Evolutionary conservation across 1,140 invertebrate genomes (phyloP), one percentile per base, ranked within the genome.

Genomic region (Papilio polyxenes): DNA sequence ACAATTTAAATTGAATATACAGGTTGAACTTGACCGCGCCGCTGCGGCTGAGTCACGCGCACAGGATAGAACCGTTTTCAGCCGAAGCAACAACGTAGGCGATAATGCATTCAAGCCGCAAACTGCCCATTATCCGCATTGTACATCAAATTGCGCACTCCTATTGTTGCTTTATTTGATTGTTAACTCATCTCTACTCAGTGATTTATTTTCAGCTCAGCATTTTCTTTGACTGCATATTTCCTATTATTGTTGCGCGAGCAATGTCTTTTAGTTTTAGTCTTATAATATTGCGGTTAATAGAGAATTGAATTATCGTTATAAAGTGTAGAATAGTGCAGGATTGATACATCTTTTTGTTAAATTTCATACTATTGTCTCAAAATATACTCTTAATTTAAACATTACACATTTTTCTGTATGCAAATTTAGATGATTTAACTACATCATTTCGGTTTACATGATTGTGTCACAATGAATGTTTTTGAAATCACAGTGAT

Each of bases 401-500:
- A 20, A 62, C 20, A 15, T 62, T 62, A 62, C 59, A 20, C 59
- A 62, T n/a, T 13, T 23, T 53, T 53, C 15, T 53, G 51, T 17
- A 65, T 65, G 10, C 31, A 23, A 23, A 65, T 31, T 13, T 56
- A 72, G 65, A 72, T 4, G 13, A 72, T 37, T 31, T 84, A 87
- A 84, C 83, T 83, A 86, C 75, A 83, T 83, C 82, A 85, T 81
- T 82, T 88, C 85, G 83, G 84, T 86, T 89, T 89, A 90, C 84
- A 88, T 89, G 87, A 85, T 88, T 86, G 82, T 90, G 85, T 88
- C 87, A 86, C 82, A 86, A 88, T 75, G 76, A 86, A 82, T 82
- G 84, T 84, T 89, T 89, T 87, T 88, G 84, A 85, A 88, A 87
- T 80, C 86, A 78, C 83, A 89, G 89, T 89, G 83, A 83, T 81